A percentile compares a stretch with the other conserved stretches of the same genome.
Evolutionary conservation across 2,113 vertebrate species (phyloP).

Genomic region (Delphinapterus leucas): DNA sequence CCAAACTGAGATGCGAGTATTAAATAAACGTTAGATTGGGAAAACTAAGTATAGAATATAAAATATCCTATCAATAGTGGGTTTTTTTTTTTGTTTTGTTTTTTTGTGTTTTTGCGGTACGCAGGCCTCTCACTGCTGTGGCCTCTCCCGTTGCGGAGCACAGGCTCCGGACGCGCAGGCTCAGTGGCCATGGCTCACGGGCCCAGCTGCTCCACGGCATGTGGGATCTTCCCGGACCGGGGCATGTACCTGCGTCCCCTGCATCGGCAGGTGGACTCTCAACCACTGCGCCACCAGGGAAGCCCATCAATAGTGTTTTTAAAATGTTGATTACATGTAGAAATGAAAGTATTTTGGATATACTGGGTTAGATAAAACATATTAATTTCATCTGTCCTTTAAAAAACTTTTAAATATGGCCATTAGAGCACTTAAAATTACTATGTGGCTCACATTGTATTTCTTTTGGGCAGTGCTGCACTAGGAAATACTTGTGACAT

Average conservation of each 20-base stretch:
- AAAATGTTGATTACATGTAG: not conserved
- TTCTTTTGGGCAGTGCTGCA: not conserved
- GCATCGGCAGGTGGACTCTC: too few relatives aligned
- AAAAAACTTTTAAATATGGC: not conserved
- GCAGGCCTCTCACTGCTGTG: too few relatives aligned
- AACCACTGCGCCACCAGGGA: too few relatives aligned
- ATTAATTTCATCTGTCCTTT: not conserved
- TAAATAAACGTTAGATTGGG: not conserved
- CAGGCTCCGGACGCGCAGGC: too few relatives aligned
- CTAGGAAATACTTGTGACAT: not conserved
- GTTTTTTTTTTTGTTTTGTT: not conserved
- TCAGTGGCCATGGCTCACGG: too few relatives aligned
- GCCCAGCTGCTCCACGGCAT: too few relatives aligned
- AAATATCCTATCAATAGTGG: not conserved
- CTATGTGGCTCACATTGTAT: not conserved
- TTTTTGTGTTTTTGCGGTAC: too few relatives aligned
- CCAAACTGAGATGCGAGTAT: not conserved
- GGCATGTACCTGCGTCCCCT: too few relatives aligned
- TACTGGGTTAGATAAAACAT: not conserved
- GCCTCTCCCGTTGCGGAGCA: too few relatives aligned
- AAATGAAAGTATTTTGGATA: constrained; percentile 36
- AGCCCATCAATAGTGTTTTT: not conserved
- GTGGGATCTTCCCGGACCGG: too few relatives aligned
- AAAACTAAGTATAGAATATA: not conserved
- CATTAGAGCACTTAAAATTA: not conserved